Percentiles rank a stretch among this genome's conserved stretches.
Evolutionary conservation across 2,113 vertebrate genomes (phyloP).

Genomic region (Sterrhoptilus dennistouni): DNA sequence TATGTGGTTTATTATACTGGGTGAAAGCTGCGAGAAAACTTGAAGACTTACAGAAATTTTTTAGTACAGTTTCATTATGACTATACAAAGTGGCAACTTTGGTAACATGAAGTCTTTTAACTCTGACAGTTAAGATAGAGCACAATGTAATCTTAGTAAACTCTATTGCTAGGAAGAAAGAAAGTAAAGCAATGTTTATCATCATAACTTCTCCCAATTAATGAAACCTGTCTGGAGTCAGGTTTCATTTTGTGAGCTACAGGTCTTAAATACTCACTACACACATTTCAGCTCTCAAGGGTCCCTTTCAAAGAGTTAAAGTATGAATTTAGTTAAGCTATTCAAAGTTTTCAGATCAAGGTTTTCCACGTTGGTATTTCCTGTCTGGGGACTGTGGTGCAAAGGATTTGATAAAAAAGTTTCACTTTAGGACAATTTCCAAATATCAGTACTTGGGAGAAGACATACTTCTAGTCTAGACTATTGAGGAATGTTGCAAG

Average conservation of each 20-base stretch:
- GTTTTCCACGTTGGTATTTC: constrained; percentile 51
- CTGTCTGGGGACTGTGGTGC: neutral
- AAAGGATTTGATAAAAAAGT: constrained; percentile 46
- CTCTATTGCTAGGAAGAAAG: neutral
- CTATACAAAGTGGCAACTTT: neutral
- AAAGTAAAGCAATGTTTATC: constrained; percentile 65
- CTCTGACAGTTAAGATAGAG: constrained; percentile 49
- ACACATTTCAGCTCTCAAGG: constrained; percentile 45
- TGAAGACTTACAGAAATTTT: neutral
- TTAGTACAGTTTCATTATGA: neutral
- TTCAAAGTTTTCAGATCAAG: constrained; percentile 59
- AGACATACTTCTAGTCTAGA: constrained; percentile 30
- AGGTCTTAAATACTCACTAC: constrained; percentile 11
- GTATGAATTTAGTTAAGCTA: constrained; percentile 38
- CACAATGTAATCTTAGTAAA: constrained; percentile 46
- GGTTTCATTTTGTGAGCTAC: constrained; percentile 55
- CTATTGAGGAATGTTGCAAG: neutral
- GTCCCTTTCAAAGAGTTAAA: constrained; percentile 35
- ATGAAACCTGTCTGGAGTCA: constrained; percentile 64
- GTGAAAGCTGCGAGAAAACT: neutral
- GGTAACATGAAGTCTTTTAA: constrained; percentile 20
- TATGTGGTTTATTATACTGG: neutral
- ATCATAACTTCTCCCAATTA: constrained; percentile 60
- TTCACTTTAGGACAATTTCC: constrained; percentile 41
- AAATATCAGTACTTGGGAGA: constrained; percentile 40